These are phyloP conservation scores for Diachrysia chrysitis DNA, from an alignment of 2,888 invertebrate species.

Conservation along the genomic window DNA sequence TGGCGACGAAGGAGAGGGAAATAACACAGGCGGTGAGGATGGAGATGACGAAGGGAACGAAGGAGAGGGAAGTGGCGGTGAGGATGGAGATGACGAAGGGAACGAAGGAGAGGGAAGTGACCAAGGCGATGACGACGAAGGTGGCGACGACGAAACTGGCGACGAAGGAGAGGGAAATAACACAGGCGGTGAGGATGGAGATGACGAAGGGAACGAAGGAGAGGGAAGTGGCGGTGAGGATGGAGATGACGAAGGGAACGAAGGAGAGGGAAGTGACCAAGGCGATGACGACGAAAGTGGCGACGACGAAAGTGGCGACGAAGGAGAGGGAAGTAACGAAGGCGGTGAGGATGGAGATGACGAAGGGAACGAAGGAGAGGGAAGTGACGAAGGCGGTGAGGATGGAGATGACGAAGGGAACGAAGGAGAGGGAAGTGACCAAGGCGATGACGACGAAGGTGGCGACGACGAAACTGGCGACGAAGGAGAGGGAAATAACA, in stretches of 20 bases:
- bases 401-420: neutral
- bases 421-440: neutral
- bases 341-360: neutral
- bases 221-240: neutral
- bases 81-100: neutral
- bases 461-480: neutral
- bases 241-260: neutral
- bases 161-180: neutral
- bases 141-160: neutral
- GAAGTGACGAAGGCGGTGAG: neutral
- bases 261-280: neutral
- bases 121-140: neutral
- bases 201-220: too few species aligned
- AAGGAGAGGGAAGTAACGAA: neutral
- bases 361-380: neutral
- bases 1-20: neutral
- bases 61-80: neutral
- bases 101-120: neutral
- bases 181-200: neutral
- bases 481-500: neutral
- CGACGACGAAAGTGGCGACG: neutral
- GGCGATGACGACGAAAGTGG: neutral
- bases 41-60: neutral
- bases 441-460: neutral
- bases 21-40: neutral